These are phyloP conservation scores for Micromussa lordhowensis DNA, from an alignment of 92 coral and sea anemone species.

Conservation along the genomic window DNA sequence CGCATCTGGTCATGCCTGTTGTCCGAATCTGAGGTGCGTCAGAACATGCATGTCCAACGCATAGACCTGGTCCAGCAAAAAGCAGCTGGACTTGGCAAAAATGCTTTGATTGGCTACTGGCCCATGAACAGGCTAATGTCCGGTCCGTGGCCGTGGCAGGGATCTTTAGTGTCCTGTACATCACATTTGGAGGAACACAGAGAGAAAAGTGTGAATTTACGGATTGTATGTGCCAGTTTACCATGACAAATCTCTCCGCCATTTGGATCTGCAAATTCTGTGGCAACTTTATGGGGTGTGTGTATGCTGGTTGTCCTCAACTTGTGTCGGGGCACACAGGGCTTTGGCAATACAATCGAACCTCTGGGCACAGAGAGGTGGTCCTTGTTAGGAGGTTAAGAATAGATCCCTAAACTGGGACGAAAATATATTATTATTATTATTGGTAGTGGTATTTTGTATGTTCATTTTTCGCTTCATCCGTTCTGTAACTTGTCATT, in stretches of 20 bases:
- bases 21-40: constrained; percentile 71
- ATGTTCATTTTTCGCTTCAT: no score
- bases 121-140: constrained; percentile 88
- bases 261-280: no score
- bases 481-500: no score
- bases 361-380: no score
- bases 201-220: constrained; percentile 63
- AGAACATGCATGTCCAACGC: constrained; percentile 82
- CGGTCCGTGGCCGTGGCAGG: constrained; percentile 97
- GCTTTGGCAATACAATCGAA: no score
- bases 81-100: constrained; percentile 24
- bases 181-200: constrained; percentile 77
- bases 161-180: constrained; percentile 73
- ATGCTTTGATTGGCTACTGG: constrained; percentile 89
- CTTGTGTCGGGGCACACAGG: no score
- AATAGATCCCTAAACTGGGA: no score
- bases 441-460: no score
- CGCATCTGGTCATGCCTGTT: constrained; percentile 84
- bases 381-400: no score
- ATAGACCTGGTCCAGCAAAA: constrained; percentile 73
- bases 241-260: constrained; percentile 28
- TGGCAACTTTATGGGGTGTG: no score
- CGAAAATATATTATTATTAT: no score
- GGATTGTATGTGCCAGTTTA: constrained; percentile 68
- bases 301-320: no score